Evolutionary conservation across 2,797 vertebrate species (phyloP).

Genomic region (Leptodactylus fallax): DNA sequence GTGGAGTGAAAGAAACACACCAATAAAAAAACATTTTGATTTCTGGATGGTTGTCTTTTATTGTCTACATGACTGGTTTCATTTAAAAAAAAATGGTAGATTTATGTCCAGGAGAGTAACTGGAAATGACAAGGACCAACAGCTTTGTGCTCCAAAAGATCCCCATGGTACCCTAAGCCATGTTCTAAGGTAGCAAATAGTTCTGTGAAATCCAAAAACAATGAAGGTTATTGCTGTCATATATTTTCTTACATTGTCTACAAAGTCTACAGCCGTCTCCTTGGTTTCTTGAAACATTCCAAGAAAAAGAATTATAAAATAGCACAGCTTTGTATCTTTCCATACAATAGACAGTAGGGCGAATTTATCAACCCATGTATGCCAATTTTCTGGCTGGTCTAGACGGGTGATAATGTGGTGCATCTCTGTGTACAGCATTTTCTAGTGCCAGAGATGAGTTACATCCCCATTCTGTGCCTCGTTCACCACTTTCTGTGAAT

Average conservation of each 20-base stretch:
- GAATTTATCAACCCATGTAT: too few relatives aligned
- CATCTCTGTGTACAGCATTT: too few relatives aligned
- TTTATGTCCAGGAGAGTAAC: neutral
- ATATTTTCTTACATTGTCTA: neutral
- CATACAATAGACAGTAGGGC: too few relatives aligned
- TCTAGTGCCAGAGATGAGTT: too few relatives aligned
- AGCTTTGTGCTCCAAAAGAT: neutral
- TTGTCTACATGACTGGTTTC: conserved; percentile 10
- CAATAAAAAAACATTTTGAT: conserved; percentile 64
- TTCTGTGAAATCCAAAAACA: neutral
- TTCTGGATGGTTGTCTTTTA: conserved; percentile 55
- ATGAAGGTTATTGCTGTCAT: conserved; percentile 6
- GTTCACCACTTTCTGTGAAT: too few relatives aligned
- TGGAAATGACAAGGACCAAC: neutral
- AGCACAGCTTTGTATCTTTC: neutral
- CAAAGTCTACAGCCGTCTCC: neutral
- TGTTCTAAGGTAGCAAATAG: conserved; percentile 2
- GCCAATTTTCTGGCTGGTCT: too few relatives aligned
- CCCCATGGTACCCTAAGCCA: neutral
- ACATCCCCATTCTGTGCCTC: too few relatives aligned
- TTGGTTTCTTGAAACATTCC: neutral
- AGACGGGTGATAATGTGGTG: too few relatives aligned
- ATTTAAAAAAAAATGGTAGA: neutral
- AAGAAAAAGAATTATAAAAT: neutral
- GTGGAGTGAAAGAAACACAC: conserved; percentile 65